A percentile compares a stretch with the other conserved stretches of the same genome.
These are phyloP conservation scores for Pterobdella sp. DNA, from an alignment of 2,888 invertebrate genomes.

Conservation along the genomic window DNA sequence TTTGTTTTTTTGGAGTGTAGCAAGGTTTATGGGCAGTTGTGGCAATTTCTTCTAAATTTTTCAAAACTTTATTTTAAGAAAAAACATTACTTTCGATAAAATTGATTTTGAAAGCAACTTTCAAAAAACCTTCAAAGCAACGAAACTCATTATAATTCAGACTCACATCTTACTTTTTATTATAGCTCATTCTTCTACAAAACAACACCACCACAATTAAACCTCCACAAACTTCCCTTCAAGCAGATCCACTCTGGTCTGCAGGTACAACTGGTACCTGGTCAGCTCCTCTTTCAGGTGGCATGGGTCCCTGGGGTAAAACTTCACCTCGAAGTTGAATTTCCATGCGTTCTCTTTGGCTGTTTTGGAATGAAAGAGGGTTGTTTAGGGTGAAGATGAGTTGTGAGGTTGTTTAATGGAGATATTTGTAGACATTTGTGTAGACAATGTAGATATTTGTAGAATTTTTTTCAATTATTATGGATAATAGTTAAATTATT, in stretches of 20 bases:
- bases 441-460: neutral
- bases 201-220: neutral
- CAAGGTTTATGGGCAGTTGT: too few species aligned
- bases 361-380: too few species aligned
- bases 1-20: too few species aligned
- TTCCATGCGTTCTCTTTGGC: slow-evolving; percentile 59
- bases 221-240: slow-evolving; percentile 55
- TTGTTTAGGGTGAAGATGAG: too few species aligned
- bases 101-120: neutral
- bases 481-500: neutral
- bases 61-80: too few species aligned
- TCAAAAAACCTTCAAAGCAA: neutral
- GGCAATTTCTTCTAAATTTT: too few species aligned
- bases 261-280: slow-evolving; percentile 82
- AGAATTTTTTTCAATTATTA: too few species aligned
- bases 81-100: neutral
- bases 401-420: too few species aligned
- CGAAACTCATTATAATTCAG: too few species aligned
- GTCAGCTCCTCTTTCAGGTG: slow-evolving; percentile 66
- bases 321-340: slow-evolving; percentile 90
- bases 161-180: too few species aligned
- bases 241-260: slow-evolving; percentile 68
- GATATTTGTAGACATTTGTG: neutral
- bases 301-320: slow-evolving; percentile 95
- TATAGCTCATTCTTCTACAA: neutral